Conservation (phyloP, 2,888 invertebrate genomes). For the Acrobeloides nanus region DNA sequence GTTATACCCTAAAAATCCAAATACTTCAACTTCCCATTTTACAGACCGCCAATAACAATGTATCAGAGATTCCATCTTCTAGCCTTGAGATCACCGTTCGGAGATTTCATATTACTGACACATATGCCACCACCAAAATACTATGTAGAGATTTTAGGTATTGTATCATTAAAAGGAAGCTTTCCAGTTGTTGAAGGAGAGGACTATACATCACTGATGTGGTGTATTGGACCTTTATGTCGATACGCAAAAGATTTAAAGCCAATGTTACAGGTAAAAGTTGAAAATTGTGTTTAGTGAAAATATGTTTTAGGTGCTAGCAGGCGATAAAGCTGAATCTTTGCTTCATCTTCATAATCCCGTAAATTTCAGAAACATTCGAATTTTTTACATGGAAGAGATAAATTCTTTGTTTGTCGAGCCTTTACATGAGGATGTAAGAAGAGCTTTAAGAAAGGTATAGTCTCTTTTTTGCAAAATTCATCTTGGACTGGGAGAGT, state of each 20-base stretch:
- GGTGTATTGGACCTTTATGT: slow-evolving; percentile 24
- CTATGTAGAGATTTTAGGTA: slow-evolving; percentile 8
- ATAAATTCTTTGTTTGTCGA: slow-evolving; percentile 10
- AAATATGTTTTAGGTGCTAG: slow-evolving; percentile 19
- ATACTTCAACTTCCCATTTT: too few relatives aligned
- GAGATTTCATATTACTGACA: too few relatives aligned
- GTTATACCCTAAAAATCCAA: too few relatives aligned
- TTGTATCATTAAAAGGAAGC: slow-evolving; percentile 12
- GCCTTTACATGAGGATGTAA: slow-evolving; percentile 17
- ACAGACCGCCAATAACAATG: too few relatives aligned
- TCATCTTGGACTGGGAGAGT: too few relatives aligned
- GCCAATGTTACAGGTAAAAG: slow-evolving; percentile 18
- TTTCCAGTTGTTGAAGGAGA: slow-evolving; percentile 13
- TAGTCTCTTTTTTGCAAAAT: neutral
- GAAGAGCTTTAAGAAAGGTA: slow-evolving; percentile 16
- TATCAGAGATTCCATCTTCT: too few relatives aligned
- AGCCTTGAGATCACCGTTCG: too few relatives aligned
- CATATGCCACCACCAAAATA: too few relatives aligned
- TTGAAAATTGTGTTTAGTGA: slow-evolving; percentile 2
- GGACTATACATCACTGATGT: slow-evolving; percentile 19
- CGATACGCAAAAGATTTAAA: slow-evolving; percentile 28
- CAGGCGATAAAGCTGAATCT: slow-evolving; percentile 17
- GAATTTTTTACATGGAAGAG: slow-evolving; percentile 32
- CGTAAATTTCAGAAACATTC: slow-evolving; percentile 19
- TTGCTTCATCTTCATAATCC: slow-evolving; percentile 16